A percentile compares a stretch with the other conserved stretches of the same genome.
Conservation (phyloP, 2,797 vertebrate genomes). For the Scomberomorus guttatus region DNA sequence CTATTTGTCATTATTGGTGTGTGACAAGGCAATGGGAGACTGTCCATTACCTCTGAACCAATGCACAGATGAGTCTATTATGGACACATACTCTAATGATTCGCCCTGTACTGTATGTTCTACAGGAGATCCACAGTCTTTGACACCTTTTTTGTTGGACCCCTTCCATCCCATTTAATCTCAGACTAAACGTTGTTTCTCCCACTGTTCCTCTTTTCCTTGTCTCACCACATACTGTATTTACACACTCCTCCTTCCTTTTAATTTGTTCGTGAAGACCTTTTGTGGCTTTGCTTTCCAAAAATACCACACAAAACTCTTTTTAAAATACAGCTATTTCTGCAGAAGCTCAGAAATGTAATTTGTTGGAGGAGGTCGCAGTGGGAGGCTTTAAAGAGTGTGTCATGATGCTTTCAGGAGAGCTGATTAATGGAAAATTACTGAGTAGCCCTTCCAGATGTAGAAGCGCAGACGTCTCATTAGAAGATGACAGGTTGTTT, state of each 20-base stretch:
- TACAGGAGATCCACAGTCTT: background rate
- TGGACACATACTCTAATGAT: slow-evolving; percentile 1
- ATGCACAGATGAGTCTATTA: slow-evolving; percentile 23
- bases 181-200: slow-evolving; percentile 13
- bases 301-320: slow-evolving; percentile 12
- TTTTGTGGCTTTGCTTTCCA: slow-evolving; percentile 28
- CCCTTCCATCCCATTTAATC: slow-evolving; percentile 25
- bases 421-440: slow-evolving; percentile 62
- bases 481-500: slow-evolving; percentile 58
- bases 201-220: background rate
- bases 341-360: slow-evolving; percentile 12
- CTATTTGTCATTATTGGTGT: slow-evolving; percentile 45
- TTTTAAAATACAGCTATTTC: slow-evolving; percentile 32
- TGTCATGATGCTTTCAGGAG: slow-evolving; percentile 45
- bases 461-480: slow-evolving; percentile 53
- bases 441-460: slow-evolving; percentile 55
- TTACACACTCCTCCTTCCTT: background rate
- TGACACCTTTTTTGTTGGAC: background rate
- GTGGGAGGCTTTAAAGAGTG: slow-evolving; percentile 46
- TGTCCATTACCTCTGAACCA: slow-evolving; percentile 39
- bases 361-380: slow-evolving; percentile 23
- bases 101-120: slow-evolving; percentile 17
- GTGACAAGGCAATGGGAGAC: slow-evolving; percentile 17
- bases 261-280: background rate
- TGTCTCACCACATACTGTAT: background rate